phyloP scores from a whole-genome alignment of 1,140 invertebrate genomes.

The Heterodera schachtii region DNA sequence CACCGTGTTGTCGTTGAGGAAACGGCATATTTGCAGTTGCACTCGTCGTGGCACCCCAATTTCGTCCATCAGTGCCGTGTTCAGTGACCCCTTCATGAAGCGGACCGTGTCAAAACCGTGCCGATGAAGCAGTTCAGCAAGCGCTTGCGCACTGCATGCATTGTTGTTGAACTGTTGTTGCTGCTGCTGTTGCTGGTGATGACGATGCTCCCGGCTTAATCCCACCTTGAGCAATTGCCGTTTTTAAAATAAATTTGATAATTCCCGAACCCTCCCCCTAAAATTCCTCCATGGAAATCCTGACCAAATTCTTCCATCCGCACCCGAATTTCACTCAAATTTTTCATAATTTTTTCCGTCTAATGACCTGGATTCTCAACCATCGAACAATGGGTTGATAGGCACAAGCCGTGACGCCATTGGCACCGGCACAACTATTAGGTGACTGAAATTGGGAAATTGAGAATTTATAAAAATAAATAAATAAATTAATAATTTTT shows the following conservation, averaged over 20 bases:
- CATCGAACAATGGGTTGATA: slow-evolving; percentile 16
- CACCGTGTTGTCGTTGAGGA: slow-evolving; percentile 1
- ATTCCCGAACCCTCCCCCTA: too few relatives aligned
- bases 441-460: not conserved
- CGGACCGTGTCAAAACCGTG: not conserved
- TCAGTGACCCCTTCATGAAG: slow-evolving; percentile 24
- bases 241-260: too few relatives aligned
- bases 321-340: too few relatives aligned
- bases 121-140: slow-evolving; percentile 5
- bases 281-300: too few relatives aligned
- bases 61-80: slow-evolving; percentile 30
- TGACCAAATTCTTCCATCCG: too few relatives aligned
- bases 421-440: not conserved
- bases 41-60: slow-evolving; percentile 12
- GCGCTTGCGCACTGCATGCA: not conserved
- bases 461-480: not conserved
- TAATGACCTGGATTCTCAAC: slow-evolving; percentile 3
- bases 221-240: too few relatives aligned
- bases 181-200: not conserved
- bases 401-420: not conserved
- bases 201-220: not conserved
- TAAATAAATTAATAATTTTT: not conserved
- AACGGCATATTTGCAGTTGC: slow-evolving; percentile 18
- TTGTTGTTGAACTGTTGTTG: not conserved
- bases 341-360: too few relatives aligned